Evolutionary conservation across 2,797 vertebrate species (phyloP).

Genomic region (Lagocephalus sceleratus): DNA sequence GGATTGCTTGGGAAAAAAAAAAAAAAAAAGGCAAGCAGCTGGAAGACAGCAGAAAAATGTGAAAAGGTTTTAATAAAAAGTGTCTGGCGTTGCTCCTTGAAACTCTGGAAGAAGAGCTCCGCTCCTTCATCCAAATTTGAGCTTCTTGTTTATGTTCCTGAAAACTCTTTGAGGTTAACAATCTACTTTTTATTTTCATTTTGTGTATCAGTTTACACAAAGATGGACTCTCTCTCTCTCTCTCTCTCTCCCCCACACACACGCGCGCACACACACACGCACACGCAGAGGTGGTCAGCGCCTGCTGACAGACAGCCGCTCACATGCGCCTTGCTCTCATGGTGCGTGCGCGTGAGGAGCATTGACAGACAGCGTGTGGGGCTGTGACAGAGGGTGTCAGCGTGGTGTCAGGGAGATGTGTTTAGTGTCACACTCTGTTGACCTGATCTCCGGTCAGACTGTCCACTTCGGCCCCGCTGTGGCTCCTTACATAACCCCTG

Average conservation of each 20-base stretch:
- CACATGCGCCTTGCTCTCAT: slow-evolving; percentile 48
- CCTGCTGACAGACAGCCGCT: slow-evolving; percentile 65
- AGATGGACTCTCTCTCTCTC: background rate
- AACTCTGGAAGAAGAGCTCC: slow-evolving; percentile 1
- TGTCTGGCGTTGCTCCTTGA: slow-evolving; percentile 2
- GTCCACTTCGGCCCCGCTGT: slow-evolving; percentile 79
- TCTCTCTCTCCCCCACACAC: background rate
- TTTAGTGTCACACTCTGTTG: slow-evolving; percentile 86
- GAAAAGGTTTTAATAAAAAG: slow-evolving; percentile 21
- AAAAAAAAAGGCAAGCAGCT: background rate
- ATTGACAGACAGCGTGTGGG: slow-evolving; percentile 75
- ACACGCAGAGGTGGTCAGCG: slow-evolving; percentile 56
- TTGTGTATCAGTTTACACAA: background rate
- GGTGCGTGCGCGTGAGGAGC: slow-evolving; percentile 43
- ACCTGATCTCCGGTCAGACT: slow-evolving; percentile 83
- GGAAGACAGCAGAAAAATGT: slow-evolving; percentile 5
- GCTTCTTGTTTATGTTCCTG: slow-evolving; percentile 15
- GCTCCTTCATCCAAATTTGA: slow-evolving; percentile 3
- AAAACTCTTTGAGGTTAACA: slow-evolving; percentile 9
- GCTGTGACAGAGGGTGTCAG: slow-evolving; percentile 82
- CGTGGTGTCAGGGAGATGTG: slow-evolving; percentile 80
- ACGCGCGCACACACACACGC: background rate
- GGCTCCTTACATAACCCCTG: slow-evolving; percentile 83
- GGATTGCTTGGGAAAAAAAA: slow-evolving; percentile 32
- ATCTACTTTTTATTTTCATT: slow-evolving; percentile 8